Percentiles rank a stretch among this genome's conserved stretches.
These are phyloP conservation scores for Lithophane semibrunnea DNA, from an alignment of 2,888 invertebrate genomes.

Conservation along the genomic window DNA sequence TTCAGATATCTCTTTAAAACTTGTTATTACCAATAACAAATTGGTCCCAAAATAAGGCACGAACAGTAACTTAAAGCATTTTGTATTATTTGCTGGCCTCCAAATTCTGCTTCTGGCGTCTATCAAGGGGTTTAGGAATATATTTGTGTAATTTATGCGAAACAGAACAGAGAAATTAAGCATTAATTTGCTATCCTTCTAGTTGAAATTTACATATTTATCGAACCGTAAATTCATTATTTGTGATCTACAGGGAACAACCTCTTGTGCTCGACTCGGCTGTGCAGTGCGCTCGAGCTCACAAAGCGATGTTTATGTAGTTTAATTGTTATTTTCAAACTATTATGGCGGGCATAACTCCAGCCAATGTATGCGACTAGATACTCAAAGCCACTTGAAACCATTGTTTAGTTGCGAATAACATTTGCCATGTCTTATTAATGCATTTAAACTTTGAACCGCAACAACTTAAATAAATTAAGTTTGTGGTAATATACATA, in stretches of 20 bases:
- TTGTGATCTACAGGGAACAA: slow-evolving; percentile 75
- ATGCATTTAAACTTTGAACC: not conserved
- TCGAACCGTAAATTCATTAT: slow-evolving; percentile 81
- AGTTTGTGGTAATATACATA: too few species aligned
- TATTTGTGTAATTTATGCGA: slow-evolving; percentile 84
- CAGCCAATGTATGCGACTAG: slow-evolving; percentile 16
- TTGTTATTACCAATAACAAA: slow-evolving; percentile 72
- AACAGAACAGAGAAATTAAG: slow-evolving; percentile 85
- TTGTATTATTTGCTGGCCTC: slow-evolving; percentile 75
- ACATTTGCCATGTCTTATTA: not conserved
- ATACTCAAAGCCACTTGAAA: slow-evolving; percentile 14
- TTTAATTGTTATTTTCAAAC: slow-evolving; percentile 53
- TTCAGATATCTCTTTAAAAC: slow-evolving; percentile 70
- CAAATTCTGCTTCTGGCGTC: slow-evolving; percentile 74
- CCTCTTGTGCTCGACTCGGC: slow-evolving; percentile 50
- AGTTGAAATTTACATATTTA: slow-evolving; percentile 85
- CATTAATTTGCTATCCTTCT: slow-evolving; percentile 84
- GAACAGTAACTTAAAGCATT: slow-evolving; percentile 69
- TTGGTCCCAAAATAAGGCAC: slow-evolving; percentile 62
- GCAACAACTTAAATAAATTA: not conserved
- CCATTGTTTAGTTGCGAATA: not conserved
- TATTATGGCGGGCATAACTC: slow-evolving; percentile 2
- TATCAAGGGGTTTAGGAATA: slow-evolving; percentile 80
- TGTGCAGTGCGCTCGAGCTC: slow-evolving; percentile 26
- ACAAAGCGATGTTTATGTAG: slow-evolving; percentile 57